Evolutionary conservation across 2,113 vertebrate genomes (phyloP).

Genomic region (Puntigrus tetrazona): DNA sequence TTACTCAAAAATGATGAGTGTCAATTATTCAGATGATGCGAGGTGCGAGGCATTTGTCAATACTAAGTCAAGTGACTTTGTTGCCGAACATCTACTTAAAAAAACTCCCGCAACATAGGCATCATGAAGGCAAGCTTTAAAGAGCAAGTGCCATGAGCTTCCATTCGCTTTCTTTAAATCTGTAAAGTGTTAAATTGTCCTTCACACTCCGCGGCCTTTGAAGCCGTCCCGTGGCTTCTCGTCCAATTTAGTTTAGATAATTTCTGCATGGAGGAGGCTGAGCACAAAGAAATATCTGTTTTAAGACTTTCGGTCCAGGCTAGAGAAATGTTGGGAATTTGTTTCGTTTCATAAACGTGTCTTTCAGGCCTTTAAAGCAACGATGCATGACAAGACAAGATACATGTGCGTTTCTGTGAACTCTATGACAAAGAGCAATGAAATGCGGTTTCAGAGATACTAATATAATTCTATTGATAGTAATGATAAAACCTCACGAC

Average conservation of each 20-base stretch:
- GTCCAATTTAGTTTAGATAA: background rate
- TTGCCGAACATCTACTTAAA: background rate
- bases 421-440: slow-evolving; percentile 14
- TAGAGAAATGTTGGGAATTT: slow-evolving; percentile 20
- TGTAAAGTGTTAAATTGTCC: slow-evolving; percentile 8
- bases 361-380: background rate
- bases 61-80: background rate
- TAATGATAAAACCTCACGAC: background rate
- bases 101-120: background rate
- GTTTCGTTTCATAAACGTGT: slow-evolving; percentile 3
- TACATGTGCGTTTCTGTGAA: background rate
- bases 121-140: background rate
- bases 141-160: background rate
- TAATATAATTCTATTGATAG: background rate
- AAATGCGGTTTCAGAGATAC: background rate
- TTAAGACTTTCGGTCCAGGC: background rate
- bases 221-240: background rate
- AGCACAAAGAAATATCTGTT: slow-evolving; percentile 46
- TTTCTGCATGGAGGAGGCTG: background rate
- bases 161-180: background rate
- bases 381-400: slow-evolving; percentile 22
- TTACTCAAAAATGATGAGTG: background rate
- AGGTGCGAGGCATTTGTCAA: background rate
- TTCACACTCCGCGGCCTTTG: background rate
- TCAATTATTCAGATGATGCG: slow-evolving; percentile 16